Evolutionary conservation across 64 coral and sea anemone species (phyloP), one percentile per base, ranked within the genome.

Genomic region (Porites australiensis): DNA sequence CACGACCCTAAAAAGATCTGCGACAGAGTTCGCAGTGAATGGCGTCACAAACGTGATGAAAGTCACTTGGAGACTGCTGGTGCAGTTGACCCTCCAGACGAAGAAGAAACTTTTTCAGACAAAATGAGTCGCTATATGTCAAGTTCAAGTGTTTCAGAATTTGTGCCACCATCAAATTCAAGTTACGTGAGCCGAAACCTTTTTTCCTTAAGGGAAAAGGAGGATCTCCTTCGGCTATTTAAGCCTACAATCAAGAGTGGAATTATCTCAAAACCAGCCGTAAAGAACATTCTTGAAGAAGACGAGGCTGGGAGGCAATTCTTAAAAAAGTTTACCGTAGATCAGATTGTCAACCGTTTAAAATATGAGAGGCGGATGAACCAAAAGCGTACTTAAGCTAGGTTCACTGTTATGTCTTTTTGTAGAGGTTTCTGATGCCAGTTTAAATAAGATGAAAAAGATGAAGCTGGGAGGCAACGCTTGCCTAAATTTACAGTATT

Each of bases 1-100:
- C 44, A 80, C 12, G 43, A 74, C 19, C 55, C 71, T 8, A 87
- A 53, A 52, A 93, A 79, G 64, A 19, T 93, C 64, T 72, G 74
- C 27, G 83, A 93, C 62, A 93, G 54, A 62, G 49, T 93, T 71
- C 82, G 83, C 3, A 93, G 88, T 10, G 88, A 89, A 44, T 89
- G 88, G 75, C 59, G 46, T 37, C 27, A 37, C 27, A 37, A 37
- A 37, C 27, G 1, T 37, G 27, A 37, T 37, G 27, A 37, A 37
- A 37, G 27, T 37, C 27, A 37, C 27, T 37, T 37, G 27, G 27
- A 37, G 27, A 37, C 27, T 37, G 27, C 27, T 37, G 27, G 27
- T 37, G 27, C 27, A 37, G 27, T 37, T 55, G 53, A 55, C 75
- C 75, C 49, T 78, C 75, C 55, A 43, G 11, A 55, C 5, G 53